These are phyloP conservation scores for Orthosia incerta DNA, from an alignment of 2,888 invertebrate species.

Conservation along the genomic window DNA sequence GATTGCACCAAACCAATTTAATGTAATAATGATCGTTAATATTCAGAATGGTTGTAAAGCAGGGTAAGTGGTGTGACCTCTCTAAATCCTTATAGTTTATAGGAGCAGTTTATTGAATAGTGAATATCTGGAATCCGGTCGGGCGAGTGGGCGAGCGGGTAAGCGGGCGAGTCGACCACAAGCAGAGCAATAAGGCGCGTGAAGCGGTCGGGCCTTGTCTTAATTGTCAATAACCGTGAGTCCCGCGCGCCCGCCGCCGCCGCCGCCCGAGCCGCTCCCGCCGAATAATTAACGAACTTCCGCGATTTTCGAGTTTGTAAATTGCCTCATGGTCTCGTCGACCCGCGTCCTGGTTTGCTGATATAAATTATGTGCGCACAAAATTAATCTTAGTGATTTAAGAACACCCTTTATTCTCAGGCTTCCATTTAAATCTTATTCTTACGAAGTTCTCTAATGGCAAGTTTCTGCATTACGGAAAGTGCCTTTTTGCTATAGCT, in stretches of 20 bases:
- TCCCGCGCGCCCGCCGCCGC: slow-evolving; percentile 78
- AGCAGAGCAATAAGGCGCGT: slow-evolving; percentile 83
- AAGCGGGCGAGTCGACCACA: slow-evolving; percentile 70
- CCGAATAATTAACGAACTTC: slow-evolving; percentile 91
- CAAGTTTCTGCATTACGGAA: slow-evolving; percentile 58
- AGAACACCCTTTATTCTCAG: slow-evolving; percentile 82
- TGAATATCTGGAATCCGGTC: slow-evolving; percentile 75
- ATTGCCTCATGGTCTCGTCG: slow-evolving; percentile 90
- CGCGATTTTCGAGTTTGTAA: slow-evolving; percentile 91
- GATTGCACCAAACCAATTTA: slow-evolving; percentile 27
- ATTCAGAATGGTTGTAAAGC: slow-evolving; percentile 64
- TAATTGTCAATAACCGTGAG: slow-evolving; percentile 90
- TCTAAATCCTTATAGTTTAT: slow-evolving; percentile 72
- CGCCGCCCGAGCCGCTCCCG: slow-evolving; percentile 77
- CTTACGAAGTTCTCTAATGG: slow-evolving; percentile 63
- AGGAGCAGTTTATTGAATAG: slow-evolving; percentile 79
- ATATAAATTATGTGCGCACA: slow-evolving; percentile 89
- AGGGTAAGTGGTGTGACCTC: slow-evolving; percentile 66
- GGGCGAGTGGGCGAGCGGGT: slow-evolving; percentile 54
- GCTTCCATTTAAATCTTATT: slow-evolving; percentile 73
- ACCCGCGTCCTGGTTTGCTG: slow-evolving; percentile 87
- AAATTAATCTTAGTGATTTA: slow-evolving; percentile 89
- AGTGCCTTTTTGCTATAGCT: slow-evolving; percentile 41
- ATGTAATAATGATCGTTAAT: slow-evolving; percentile 57
- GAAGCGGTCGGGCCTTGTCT: slow-evolving; percentile 85